Evolutionary conservation across 2,113 vertebrate genomes (phyloP).

Genomic region (Caranx melampygus): DNA sequence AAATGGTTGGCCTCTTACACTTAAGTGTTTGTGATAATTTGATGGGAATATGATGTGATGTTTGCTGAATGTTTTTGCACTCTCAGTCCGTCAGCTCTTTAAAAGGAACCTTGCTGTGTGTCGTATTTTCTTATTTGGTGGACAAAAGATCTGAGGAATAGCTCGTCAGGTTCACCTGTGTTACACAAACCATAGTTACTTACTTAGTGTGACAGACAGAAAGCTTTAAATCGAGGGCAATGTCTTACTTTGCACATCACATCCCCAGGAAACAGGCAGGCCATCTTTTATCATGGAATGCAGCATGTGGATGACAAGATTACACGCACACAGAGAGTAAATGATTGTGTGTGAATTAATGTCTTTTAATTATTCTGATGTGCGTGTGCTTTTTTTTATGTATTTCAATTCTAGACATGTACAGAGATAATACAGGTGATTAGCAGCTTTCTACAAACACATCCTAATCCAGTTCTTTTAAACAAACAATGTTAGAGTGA

Average conservation of each 20-base stretch:
- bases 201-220: slow-evolving; percentile 30
- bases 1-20: neutral
- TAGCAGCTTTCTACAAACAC: neutral
- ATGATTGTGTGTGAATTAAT: neutral
- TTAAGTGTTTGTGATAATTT: neutral
- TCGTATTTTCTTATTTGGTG: slow-evolving; percentile 1
- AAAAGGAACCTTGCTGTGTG: neutral
- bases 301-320: neutral
- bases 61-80: neutral
- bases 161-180: slow-evolving; percentile 47
- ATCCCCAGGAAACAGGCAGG: slow-evolving; percentile 12
- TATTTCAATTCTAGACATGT: neutral
- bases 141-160: slow-evolving; percentile 28
- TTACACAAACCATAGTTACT: slow-evolving; percentile 25
- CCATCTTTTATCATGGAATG: slow-evolving; percentile 14
- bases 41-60: neutral
- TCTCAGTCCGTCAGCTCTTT: neutral
- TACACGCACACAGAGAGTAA: neutral
- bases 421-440: neutral
- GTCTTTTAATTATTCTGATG: neutral
- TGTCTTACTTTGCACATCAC: slow-evolving; percentile 18
- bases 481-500: neutral
- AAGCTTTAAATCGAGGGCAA: slow-evolving; percentile 21
- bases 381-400: neutral
- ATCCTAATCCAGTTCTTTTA: neutral